Percentiles rank a stretch among this genome's conserved stretches.
These are phyloP conservation scores for Cirrhinus molitorella DNA, from an alignment of 2,797 vertebrate genomes.

Conservation along the genomic window DNA sequence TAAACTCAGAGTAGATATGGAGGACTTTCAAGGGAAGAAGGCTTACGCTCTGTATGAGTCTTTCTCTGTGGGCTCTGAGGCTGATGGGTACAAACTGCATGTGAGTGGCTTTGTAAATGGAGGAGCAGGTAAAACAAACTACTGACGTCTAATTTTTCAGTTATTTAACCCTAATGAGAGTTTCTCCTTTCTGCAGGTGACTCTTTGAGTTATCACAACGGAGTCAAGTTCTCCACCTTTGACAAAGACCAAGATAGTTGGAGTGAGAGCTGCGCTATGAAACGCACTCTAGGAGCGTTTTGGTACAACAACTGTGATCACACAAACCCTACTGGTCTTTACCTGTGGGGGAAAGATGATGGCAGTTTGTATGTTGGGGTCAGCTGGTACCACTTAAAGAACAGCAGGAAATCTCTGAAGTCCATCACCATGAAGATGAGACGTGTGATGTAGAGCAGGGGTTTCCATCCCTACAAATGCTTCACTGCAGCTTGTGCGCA, in stretches of 20 bases:
- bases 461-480: no score
- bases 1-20: no score
- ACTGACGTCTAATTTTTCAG: background rate
- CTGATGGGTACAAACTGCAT: no score
- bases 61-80: no score
- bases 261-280: accelerated
- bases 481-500: no score
- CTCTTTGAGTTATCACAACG: background rate
- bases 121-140: background rate
- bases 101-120: no score
- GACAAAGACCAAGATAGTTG: background rate
- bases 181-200: background rate
- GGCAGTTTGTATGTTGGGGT: accelerated
- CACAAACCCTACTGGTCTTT: background rate
- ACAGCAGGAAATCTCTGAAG: no score
- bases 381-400: background rate
- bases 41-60: no score
- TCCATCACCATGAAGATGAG: no score
- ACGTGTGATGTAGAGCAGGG: no score
- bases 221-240: background rate
- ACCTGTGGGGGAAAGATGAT: background rate
- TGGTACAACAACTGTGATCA: accelerated
- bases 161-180: background rate
- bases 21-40: no score
- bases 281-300: background rate